These are phyloP conservation scores for Macrophya annulata DNA, from an alignment of 2,888 invertebrate genomes.

Conservation along the genomic window DNA sequence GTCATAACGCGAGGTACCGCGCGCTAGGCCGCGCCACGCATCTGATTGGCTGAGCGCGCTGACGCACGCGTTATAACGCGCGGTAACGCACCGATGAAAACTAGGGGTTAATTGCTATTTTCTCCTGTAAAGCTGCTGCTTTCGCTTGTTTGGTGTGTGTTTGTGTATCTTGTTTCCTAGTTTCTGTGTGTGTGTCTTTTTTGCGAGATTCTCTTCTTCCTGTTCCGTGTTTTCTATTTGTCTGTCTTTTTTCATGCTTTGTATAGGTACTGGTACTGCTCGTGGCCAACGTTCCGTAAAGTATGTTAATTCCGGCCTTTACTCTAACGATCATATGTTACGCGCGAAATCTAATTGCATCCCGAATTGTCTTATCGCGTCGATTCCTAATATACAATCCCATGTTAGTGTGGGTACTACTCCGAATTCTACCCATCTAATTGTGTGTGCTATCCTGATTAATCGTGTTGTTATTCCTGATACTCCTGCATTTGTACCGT, in stretches of 20 bases:
- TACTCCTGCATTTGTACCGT: not conserved
- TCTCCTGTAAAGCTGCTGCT: not conserved
- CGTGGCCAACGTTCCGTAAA: not conserved
- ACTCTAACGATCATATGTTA: not conserved
- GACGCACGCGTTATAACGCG: too few species aligned
- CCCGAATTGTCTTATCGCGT: not conserved
- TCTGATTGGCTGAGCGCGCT: too few species aligned
- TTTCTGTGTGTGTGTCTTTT: too few species aligned
- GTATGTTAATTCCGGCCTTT: not conserved
- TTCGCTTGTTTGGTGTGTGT: not conserved
- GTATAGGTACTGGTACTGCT: not conserved
- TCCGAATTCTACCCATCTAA: not conserved
- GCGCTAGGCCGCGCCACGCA: too few species aligned
- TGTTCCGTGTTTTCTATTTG: not conserved
- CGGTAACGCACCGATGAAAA: too few species aligned
- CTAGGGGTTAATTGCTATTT: not conserved
- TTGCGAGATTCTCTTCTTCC: not conserved
- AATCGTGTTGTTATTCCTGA: not conserved
- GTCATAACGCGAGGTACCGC: too few species aligned
- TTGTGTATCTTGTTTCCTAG: too few species aligned
- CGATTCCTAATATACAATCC: not conserved
- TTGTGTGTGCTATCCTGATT: not conserved
- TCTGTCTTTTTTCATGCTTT: not conserved
- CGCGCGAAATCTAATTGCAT: not conserved
- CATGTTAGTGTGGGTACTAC: not conserved